Percentiles rank a stretch among this genome's conserved stretches.
Evolutionary conservation across 2,888 invertebrate genomes (phyloP).

Genomic region (Leucoma salicis): DNA sequence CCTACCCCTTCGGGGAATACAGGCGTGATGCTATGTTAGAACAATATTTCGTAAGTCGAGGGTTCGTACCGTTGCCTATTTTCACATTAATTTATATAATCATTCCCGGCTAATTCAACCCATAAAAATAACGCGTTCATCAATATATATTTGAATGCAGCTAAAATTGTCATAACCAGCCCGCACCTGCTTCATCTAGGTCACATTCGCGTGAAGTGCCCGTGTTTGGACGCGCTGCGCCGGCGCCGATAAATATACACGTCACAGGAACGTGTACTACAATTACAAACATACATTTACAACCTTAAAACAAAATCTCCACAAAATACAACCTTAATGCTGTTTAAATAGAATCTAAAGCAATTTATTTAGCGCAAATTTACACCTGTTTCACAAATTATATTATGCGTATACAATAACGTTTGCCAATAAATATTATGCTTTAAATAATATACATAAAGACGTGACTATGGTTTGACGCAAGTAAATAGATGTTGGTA

Average conservation of each 20-base stretch:
- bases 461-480: constrained; percentile 2
- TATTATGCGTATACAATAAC: constrained; percentile 24
- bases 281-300: constrained; percentile 27
- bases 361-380: neutral
- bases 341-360: accelerated
- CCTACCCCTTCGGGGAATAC: too few species aligned
- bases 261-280: constrained; percentile 61
- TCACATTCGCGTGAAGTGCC: constrained; percentile 73
- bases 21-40: too few species aligned
- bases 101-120: too few species aligned
- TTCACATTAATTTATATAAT: too few species aligned
- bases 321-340: constrained; percentile 6
- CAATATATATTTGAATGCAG: too few species aligned
- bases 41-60: too few species aligned
- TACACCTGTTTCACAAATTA: constrained; percentile 17
- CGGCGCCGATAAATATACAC: constrained; percentile 70
- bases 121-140: too few species aligned
- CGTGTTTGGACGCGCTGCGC: constrained; percentile 67
- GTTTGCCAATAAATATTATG: constrained; percentile 20
- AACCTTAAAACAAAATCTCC: neutral
- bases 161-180: constrained; percentile 36
- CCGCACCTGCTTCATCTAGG: constrained; percentile 57
- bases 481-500: constrained; percentile 19
- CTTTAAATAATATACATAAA: constrained; percentile 8
- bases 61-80: too few species aligned